Evolutionary conservation across 2,888 invertebrate species (phyloP).

Genomic region (Dusona sp.): DNA sequence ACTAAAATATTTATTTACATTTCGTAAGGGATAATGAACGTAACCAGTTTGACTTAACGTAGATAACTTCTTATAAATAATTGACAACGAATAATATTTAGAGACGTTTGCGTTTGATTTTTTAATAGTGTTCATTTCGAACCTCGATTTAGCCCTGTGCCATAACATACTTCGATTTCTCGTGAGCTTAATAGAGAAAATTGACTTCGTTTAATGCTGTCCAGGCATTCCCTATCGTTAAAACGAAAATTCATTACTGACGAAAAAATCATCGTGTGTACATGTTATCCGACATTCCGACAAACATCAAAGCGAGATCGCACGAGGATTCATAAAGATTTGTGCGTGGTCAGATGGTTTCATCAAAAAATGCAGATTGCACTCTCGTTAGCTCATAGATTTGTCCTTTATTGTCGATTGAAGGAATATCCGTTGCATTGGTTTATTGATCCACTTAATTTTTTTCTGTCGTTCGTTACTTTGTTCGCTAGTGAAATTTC

Average conservation of each 20-base stretch:
- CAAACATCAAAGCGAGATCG: slow-evolving; percentile 2
- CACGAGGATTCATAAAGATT: slow-evolving; percentile 40
- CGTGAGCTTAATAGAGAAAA: slow-evolving; percentile 53
- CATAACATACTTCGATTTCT: slow-evolving; percentile 24
- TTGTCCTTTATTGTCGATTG: slow-evolving; percentile 57
- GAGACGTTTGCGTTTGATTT: not conserved
- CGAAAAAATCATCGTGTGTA: slow-evolving; percentile 14
- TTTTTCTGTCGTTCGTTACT: not conserved
- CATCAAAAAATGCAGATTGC: slow-evolving; percentile 64
- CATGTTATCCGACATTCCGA: not conserved
- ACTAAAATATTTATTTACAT: not conserved
- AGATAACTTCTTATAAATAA: not conserved
- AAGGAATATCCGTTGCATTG: slow-evolving; percentile 40
- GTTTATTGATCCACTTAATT: slow-evolving; percentile 28
- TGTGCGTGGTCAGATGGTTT: slow-evolving; percentile 42
- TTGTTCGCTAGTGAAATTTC: slow-evolving; percentile 39
- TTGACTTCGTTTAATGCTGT: slow-evolving; percentile 62
- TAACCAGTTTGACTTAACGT: not conserved
- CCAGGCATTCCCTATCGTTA: slow-evolving; percentile 31
- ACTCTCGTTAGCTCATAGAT: slow-evolving; percentile 29
- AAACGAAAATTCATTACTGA: slow-evolving; percentile 44
- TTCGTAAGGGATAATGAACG: not conserved
- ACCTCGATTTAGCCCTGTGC: not conserved
- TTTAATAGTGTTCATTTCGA: not conserved
- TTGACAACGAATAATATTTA: not conserved